phyloP scores from a whole-genome alignment of 1,140 invertebrate genomes.

The Dufourea novaeangliae region DNA sequence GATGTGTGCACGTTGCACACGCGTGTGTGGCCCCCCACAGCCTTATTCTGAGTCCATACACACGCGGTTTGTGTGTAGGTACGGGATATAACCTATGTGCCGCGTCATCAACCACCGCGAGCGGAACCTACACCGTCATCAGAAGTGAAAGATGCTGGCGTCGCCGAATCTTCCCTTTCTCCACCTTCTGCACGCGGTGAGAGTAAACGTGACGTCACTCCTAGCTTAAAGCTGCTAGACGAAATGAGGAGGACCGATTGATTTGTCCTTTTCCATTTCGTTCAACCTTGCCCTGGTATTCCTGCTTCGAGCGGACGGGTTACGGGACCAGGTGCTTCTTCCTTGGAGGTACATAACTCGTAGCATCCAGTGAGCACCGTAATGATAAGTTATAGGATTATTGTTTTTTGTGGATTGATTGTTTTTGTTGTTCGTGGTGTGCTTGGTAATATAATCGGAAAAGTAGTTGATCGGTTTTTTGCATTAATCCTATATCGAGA shows the following conservation, averaged over 20 bases:
- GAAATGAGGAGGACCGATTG: slow-evolving; percentile 60
- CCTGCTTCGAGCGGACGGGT: neutral
- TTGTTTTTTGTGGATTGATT: too few relatives aligned
- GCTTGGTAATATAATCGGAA: too few relatives aligned
- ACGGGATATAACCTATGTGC: slow-evolving; percentile 68
- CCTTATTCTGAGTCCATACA: neutral
- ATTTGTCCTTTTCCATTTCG: slow-evolving; percentile 54
- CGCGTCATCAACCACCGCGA: slow-evolving; percentile 72
- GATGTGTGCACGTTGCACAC: slow-evolving; percentile 30
- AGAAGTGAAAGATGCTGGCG: slow-evolving; percentile 76
- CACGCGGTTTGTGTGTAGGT: slow-evolving; percentile 18
- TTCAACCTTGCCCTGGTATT: slow-evolving; percentile 25
- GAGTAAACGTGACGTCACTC: slow-evolving; percentile 75
- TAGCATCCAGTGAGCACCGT: too few relatives aligned
- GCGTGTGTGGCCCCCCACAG: neutral
- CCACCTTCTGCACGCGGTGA: slow-evolving; percentile 62
- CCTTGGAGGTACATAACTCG: too few relatives aligned
- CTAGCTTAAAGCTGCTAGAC: slow-evolving; percentile 69
- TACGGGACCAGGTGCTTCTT: neutral
- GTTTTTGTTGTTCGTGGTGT: too few relatives aligned
- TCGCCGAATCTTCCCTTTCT: slow-evolving; percentile 75
- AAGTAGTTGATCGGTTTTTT: neutral
- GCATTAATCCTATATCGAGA: neutral
- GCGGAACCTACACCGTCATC: slow-evolving; percentile 73
- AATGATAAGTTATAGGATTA: too few relatives aligned